phyloP scores from a whole-genome alignment of 2,113 vertebrate genomes.

The Cottus gobio region DNA sequence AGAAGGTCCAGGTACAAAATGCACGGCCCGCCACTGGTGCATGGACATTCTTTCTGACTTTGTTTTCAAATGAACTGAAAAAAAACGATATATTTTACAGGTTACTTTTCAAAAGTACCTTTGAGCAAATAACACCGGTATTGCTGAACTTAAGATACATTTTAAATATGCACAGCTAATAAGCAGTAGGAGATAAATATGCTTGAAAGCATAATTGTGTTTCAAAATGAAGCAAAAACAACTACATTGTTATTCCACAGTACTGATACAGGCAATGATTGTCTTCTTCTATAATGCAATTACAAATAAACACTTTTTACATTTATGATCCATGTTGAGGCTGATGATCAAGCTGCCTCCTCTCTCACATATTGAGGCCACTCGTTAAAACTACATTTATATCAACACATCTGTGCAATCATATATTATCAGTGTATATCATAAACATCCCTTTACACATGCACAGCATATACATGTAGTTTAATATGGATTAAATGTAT shows the following conservation, averaged over 20 bases:
- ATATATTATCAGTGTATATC: background rate
- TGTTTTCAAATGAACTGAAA: too few species aligned
- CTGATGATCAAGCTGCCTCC: background rate
- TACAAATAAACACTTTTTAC: too few species aligned
- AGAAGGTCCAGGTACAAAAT: too few species aligned
- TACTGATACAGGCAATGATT: background rate
- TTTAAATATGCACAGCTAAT: too few species aligned
- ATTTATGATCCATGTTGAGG: background rate
- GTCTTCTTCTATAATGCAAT: background rate
- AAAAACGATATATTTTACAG: background rate
- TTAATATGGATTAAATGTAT: background rate
- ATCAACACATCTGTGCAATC: background rate
- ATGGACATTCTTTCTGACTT: too few species aligned
- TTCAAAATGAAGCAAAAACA: background rate
- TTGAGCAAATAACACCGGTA: too few species aligned
- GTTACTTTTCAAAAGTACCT: too few species aligned
- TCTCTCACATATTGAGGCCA: background rate
- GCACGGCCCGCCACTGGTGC: too few species aligned
- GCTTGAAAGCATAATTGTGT: background rate
- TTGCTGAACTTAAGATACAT: too few species aligned
- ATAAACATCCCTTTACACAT: background rate
- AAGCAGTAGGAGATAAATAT: too few species aligned
- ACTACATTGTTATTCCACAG: background rate
- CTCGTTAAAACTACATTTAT: too few species aligned
- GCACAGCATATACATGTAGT: background rate